Evolutionary conservation across 2,797 vertebrate species (phyloP).

Genomic region (Cossypha heuglini): DNA sequence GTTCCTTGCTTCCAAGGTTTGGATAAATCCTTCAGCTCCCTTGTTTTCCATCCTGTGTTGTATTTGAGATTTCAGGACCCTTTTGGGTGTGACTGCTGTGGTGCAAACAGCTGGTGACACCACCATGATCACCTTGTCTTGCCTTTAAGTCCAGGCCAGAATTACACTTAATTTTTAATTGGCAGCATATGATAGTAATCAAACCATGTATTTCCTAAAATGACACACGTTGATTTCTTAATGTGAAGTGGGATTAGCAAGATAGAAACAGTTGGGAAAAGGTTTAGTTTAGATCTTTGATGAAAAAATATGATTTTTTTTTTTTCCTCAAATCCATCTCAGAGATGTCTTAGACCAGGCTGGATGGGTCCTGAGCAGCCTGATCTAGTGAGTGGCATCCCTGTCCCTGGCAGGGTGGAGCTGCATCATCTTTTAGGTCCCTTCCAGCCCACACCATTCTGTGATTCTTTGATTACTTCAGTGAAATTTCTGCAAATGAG

Average conservation of each 20-base stretch:
- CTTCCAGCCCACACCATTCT: not conserved
- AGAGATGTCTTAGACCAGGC: not conserved
- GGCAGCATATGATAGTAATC: not conserved
- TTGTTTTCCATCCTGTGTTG: not conserved
- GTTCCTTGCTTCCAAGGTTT: not conserved
- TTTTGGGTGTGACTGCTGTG: accelerated
- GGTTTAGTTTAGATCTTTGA: not conserved
- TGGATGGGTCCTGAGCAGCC: not conserved
- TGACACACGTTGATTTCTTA: not conserved
- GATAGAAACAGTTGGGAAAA: not conserved
- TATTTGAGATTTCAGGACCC: not conserved
- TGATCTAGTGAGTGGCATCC: not conserved
- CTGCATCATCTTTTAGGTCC: not conserved
- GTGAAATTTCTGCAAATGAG: not conserved
- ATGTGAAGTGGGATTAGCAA: not conserved
- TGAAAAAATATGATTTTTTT: not conserved
- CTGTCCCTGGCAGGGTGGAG: too few species aligned
- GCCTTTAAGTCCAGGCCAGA: not conserved
- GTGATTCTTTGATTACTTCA: not conserved
- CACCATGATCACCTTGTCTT: not conserved
- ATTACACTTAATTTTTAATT: not conserved
- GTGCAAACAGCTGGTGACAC: not conserved
- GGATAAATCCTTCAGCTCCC: not conserved
- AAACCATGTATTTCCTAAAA: not conserved
- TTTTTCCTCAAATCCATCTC: not conserved